A percentile compares a stretch with the other conserved stretches of the same genome.
Evolutionary conservation across 2,888 invertebrate species (phyloP).

Genomic region (Phrixothrix hirtus): DNA sequence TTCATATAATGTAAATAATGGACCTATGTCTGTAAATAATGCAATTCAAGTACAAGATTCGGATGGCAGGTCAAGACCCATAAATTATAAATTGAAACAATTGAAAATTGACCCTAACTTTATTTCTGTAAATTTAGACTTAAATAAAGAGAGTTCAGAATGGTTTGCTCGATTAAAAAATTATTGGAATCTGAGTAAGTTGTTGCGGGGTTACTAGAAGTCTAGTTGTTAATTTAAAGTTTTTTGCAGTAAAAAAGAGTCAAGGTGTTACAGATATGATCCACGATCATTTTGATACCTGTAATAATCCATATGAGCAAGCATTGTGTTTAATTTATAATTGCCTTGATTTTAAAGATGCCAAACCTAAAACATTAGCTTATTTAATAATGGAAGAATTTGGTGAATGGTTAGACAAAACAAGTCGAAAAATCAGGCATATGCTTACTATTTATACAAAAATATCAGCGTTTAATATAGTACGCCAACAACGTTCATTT

Average conservation of each 20-base stretch:
- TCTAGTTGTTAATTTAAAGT: neutral
- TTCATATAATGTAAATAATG: too few relatives aligned
- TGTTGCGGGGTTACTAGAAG: neutral
- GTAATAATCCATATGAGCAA: constrained; percentile 64
- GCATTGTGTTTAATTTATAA: constrained; percentile 64
- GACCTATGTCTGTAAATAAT: too few relatives aligned
- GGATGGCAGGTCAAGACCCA: too few relatives aligned
- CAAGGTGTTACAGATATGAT: constrained; percentile 50
- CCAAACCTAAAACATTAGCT: constrained; percentile 66
- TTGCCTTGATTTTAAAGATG: constrained; percentile 65
- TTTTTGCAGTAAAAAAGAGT: constrained; percentile 52
- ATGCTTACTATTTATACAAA: constrained; percentile 63
- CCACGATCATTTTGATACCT: constrained; percentile 46
- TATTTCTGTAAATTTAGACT: constrained; percentile 29
- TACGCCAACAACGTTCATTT: constrained; percentile 68
- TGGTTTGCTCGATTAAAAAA: constrained; percentile 32
- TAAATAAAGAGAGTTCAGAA: constrained; percentile 17
- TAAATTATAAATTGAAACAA: neutral
- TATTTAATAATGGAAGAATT: constrained; percentile 67
- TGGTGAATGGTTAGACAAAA: constrained; percentile 57
- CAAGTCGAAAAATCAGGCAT: constrained; percentile 55
- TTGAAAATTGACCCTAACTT: constrained; percentile 14
- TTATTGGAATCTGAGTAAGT: constrained; percentile 33
- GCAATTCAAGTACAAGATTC: too few relatives aligned
- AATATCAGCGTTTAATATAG: constrained; percentile 72